Percentiles rank a stretch among this genome's conserved stretches.
phyloP scores from a whole-genome alignment of 1,140 invertebrate genomes.

The Drosophila leontia region DNA sequence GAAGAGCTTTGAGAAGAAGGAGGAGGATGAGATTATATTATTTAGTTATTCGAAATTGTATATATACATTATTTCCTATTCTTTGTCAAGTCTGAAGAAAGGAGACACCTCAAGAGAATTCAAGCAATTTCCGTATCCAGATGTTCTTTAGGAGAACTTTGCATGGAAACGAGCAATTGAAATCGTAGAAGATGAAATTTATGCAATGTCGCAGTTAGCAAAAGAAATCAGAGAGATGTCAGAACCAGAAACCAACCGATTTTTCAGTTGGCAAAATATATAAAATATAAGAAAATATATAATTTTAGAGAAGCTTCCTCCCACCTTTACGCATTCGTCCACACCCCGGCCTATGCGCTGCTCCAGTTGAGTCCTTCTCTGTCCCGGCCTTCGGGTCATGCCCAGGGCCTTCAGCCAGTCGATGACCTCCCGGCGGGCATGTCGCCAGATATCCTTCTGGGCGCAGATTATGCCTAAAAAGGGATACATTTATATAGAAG shows the following conservation, averaged over 20 bases:
- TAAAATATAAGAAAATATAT: background rate
- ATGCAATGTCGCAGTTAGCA: constrained; percentile 4
- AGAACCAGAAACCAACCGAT: background rate
- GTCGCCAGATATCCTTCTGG: constrained; percentile 92
- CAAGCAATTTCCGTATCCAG: constrained; percentile 10
- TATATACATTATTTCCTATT: too few species aligned
- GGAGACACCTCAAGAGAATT: background rate
- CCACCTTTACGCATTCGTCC: constrained; percentile 87
- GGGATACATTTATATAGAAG: background rate
- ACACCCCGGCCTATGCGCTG: constrained; percentile 88
- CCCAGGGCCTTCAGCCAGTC: constrained; percentile 91
- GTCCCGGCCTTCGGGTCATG: constrained; percentile 89
- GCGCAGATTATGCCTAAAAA: constrained; percentile 91
- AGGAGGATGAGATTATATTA: too few species aligned
- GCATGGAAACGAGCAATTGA: background rate
- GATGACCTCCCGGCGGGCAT: constrained; percentile 91
- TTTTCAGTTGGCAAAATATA: background rate
- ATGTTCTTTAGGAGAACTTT: background rate
- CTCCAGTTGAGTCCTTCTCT: constrained; percentile 88
- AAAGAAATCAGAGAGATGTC: background rate
- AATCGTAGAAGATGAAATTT: background rate
- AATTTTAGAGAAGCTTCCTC: constrained; percentile 40
- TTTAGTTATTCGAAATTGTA: background rate
- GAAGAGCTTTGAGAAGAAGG: constrained; percentile 4
- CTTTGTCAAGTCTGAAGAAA: background rate